These are phyloP conservation scores for Hypanus sabinus DNA, from an alignment of 2,113 vertebrate species.

Conservation along the genomic window DNA sequence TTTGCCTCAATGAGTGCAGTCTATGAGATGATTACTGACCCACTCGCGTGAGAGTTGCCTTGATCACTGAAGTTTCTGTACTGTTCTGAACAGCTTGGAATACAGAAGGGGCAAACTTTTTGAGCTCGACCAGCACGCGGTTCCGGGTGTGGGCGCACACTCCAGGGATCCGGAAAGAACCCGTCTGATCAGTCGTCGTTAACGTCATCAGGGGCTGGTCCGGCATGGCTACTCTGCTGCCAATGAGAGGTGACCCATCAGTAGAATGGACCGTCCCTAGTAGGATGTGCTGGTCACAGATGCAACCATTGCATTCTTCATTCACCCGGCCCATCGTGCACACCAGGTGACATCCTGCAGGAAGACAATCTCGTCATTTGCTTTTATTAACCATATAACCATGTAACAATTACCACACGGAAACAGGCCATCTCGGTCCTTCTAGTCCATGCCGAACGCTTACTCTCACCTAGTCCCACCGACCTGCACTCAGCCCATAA, in stretches of 20 bases:
- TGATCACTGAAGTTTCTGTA: conserved; percentile 55
- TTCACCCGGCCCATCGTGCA: conserved; percentile 54
- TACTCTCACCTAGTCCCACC: no score
- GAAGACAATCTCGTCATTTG: no score
- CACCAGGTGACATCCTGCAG: conserved; percentile 51
- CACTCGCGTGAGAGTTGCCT: conserved; percentile 60
- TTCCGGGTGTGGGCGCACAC: conserved; percentile 55
- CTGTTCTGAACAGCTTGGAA: conserved; percentile 55
- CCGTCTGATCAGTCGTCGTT: conserved; percentile 57
- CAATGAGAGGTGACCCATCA: conserved; percentile 55
- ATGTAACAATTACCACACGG: no score
- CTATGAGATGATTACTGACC: conserved; percentile 56
- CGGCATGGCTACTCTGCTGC: conserved; percentile 58
- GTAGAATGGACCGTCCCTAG: conserved; percentile 59
- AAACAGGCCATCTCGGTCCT: no score
- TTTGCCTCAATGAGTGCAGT: no score
- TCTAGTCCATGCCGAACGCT: no score
- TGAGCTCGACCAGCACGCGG: conserved; percentile 59
- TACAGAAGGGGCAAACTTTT: conserved; percentile 58
- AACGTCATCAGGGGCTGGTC: conserved; percentile 48
- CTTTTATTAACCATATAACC: no score
- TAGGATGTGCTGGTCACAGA: conserved; percentile 62
- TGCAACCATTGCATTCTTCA: conserved; percentile 63
- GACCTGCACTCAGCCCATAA: no score
- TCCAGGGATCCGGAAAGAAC: conserved; percentile 59